Evolutionary conservation across 64 coral and sea anemone species (phyloP).

Genomic region (Astreopora myriophthalma): DNA sequence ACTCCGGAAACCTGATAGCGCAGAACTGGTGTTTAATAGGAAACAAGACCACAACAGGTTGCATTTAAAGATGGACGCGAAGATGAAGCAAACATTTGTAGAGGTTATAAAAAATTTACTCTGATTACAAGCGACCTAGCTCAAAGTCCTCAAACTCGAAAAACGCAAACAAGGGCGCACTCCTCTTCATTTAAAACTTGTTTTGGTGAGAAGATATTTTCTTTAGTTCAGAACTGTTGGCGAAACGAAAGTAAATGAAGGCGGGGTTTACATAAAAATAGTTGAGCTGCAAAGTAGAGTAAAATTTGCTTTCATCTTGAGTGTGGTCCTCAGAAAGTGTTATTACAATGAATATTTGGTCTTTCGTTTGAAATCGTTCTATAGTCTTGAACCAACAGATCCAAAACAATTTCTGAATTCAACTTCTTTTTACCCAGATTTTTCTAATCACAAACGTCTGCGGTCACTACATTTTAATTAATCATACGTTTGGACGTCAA

Average conservation of each 20-base stretch:
- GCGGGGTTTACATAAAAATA: background rate
- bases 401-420: background rate
- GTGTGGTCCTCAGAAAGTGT: background rate
- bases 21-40: no score
- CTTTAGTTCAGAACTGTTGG: background rate
- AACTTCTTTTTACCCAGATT: background rate
- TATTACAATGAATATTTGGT: background rate
- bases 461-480: background rate
- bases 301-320: no score
- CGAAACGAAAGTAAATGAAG: background rate
- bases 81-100: background rate
- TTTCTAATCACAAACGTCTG: background rate
- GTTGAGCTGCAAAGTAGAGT: no score
- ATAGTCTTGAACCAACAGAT: background rate
- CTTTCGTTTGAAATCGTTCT: background rate
- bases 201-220: no score
- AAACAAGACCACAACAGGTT: slow-evolving; percentile 13
- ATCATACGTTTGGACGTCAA: background rate
- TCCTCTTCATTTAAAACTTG: background rate
- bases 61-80: background rate
- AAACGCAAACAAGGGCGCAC: background rate
- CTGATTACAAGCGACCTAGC: slow-evolving; percentile 33
- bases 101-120: slow-evolving; percentile 7
- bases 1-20: no score
- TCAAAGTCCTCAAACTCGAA: background rate